phyloP scores from a whole-genome alignment of 2,888 invertebrate genomes.

The Dromius quadrimaculatus region DNA sequence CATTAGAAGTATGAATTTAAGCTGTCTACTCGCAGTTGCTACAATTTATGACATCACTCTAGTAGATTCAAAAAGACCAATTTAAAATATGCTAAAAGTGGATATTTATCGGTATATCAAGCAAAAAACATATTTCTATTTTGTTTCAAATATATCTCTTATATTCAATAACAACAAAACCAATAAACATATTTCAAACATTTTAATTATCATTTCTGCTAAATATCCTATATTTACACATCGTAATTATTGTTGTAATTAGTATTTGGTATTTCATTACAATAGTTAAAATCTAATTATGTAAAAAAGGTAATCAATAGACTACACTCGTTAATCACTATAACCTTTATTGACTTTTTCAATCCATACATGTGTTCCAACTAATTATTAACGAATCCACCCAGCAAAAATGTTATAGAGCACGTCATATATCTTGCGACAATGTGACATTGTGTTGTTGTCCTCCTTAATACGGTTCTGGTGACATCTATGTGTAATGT shows the following conservation, averaged over 20 bases:
- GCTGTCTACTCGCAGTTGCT: too few relatives aligned
- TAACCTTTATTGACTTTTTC: slow-evolving; percentile 8
- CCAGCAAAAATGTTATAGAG: neutral
- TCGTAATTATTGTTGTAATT: slow-evolving; percentile 4
- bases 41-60: too few relatives aligned
- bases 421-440: slow-evolving; percentile 1
- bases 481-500: too few relatives aligned
- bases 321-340: neutral
- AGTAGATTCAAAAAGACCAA: too few relatives aligned
- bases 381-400: neutral
- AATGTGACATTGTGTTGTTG: neutral
- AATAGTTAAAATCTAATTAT: slow-evolving; percentile 3
- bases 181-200: too few relatives aligned
- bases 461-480: slow-evolving; percentile 12
- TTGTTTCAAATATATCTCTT: too few relatives aligned
- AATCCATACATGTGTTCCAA: neutral
- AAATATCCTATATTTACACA: neutral
- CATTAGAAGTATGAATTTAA: too few relatives aligned
- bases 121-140: too few relatives aligned
- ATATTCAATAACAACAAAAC: too few relatives aligned
- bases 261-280: slow-evolving; percentile 1
- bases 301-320: neutral
- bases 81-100: too few relatives aligned
- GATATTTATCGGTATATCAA: too few relatives aligned
- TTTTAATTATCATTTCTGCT: neutral